These are phyloP conservation scores for Centropus bengalensis DNA, from an alignment of 2,113 vertebrate genomes.

Conservation along the genomic window DNA sequence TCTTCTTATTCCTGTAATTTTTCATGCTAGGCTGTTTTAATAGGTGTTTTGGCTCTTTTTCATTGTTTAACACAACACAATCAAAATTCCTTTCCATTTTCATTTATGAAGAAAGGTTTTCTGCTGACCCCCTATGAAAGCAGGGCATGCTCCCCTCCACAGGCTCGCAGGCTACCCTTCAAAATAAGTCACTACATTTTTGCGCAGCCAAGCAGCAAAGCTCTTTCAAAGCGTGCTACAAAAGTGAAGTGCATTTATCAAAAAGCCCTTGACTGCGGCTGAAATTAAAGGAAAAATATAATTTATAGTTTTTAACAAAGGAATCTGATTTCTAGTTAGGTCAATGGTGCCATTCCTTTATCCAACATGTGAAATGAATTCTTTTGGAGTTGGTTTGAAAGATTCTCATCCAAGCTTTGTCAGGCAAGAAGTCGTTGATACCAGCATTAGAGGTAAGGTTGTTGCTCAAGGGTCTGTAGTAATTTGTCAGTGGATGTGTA, in stretches of 20 bases:
- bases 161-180: neutral
- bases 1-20: neutral
- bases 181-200: constrained; percentile 14
- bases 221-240: neutral
- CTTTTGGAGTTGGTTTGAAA: neutral
- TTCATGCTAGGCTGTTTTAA: neutral
- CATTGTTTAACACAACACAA: neutral
- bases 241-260: constrained; percentile 10
- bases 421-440: neutral
- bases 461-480: neutral
- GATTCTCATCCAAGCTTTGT: neutral
- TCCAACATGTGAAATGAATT: neutral
- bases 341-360: neutral
- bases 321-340: neutral
- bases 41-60: neutral
- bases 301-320: constrained; percentile 11
- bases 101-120: constrained; percentile 8
- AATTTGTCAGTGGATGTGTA: neutral
- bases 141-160: neutral
- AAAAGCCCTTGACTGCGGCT: neutral
- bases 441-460: neutral
- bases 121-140: neutral
- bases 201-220: constrained; percentile 25
- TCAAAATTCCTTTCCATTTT: constrained; percentile 37
- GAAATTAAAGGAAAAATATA: constrained; percentile 16